These are phyloP conservation scores for Tetranychus truncatus DNA, from an alignment of 2,888 invertebrate genomes.

Conservation along the genomic window DNA sequence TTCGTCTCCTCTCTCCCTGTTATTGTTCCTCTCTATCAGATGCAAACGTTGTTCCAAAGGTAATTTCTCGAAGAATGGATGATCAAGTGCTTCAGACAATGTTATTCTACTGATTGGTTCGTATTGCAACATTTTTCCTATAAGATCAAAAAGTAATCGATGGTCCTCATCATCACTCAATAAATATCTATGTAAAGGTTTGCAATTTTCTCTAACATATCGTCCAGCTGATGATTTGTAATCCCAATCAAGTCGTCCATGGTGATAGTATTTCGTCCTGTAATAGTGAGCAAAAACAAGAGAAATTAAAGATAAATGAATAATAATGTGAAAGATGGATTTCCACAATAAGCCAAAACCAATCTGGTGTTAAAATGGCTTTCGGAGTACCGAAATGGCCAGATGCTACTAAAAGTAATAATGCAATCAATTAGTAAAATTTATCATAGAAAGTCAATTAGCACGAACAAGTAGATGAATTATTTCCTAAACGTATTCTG, in stretches of 20 bases:
- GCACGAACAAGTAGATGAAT: no score
- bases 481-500: neutral
- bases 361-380: neutral
- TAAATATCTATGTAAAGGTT: slow-evolving; percentile 68
- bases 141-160: slow-evolving; percentile 76
- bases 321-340: neutral
- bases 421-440: neutral
- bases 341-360: neutral
- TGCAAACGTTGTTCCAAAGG: slow-evolving; percentile 34
- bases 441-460: neutral
- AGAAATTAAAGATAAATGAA: neutral
- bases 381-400: neutral
- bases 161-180: slow-evolving; percentile 73
- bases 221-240: slow-evolving; percentile 86
- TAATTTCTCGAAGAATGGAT: slow-evolving; percentile 79
- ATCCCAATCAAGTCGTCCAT: slow-evolving; percentile 94
- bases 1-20: neutral
- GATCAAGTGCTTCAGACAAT: slow-evolving; percentile 65
- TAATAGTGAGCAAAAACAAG: neutral
- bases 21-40: neutral
- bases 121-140: slow-evolving; percentile 88
- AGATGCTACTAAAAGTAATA: neutral
- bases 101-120: slow-evolving; percentile 78
- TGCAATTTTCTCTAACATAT: slow-evolving; percentile 94
- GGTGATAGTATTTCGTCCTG: slow-evolving; percentile 93